Evolutionary conservation across 1,140 invertebrate species (phyloP).

Genomic region (Belonocnema kinseyi): DNA sequence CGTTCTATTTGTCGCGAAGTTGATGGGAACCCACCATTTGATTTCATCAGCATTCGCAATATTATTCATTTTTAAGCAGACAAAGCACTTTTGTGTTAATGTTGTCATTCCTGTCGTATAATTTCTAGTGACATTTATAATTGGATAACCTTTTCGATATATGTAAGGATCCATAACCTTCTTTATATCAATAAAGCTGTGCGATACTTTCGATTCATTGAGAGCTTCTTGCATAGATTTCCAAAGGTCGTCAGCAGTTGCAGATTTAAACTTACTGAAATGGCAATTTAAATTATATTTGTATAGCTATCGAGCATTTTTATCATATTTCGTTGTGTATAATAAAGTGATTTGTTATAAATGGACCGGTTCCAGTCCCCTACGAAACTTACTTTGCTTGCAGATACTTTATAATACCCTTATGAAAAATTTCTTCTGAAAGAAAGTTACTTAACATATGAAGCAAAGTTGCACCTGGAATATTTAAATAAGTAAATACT

Average conservation of each 20-base stretch:
- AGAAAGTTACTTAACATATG: conserved; percentile 76
- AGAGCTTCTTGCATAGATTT: conserved; percentile 78
- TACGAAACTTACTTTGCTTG: conserved; percentile 71
- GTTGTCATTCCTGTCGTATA: conserved; percentile 69
- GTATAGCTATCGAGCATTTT: too few species aligned
- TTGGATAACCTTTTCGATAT: conserved; percentile 81
- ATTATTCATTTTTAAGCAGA: conserved; percentile 61
- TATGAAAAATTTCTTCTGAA: conserved; percentile 71
- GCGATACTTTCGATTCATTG: conserved; percentile 61
- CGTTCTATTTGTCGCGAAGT: conserved; percentile 67
- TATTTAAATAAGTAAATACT: neutral
- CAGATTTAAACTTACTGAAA: conserved; percentile 58
- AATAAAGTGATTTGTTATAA: neutral
- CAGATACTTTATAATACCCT: conserved; percentile 71
- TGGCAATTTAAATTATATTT: neutral
- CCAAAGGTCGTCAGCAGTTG: conserved; percentile 84
- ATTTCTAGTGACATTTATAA: conserved; percentile 77
- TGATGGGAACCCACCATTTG: conserved; percentile 74
- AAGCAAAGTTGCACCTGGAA: conserved; percentile 71
- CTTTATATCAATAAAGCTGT: conserved; percentile 65
- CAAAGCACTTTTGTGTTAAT: conserved; percentile 74
- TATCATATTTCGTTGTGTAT: too few species aligned
- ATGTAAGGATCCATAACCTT: conserved; percentile 83
- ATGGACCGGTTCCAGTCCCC: neutral
- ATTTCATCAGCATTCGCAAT: conserved; percentile 34